A percentile compares a stretch with the other conserved stretches of the same genome.
Evolutionary conservation across 2,113 vertebrate species (phyloP).

Genomic region (Plectropomus leopardus): DNA sequence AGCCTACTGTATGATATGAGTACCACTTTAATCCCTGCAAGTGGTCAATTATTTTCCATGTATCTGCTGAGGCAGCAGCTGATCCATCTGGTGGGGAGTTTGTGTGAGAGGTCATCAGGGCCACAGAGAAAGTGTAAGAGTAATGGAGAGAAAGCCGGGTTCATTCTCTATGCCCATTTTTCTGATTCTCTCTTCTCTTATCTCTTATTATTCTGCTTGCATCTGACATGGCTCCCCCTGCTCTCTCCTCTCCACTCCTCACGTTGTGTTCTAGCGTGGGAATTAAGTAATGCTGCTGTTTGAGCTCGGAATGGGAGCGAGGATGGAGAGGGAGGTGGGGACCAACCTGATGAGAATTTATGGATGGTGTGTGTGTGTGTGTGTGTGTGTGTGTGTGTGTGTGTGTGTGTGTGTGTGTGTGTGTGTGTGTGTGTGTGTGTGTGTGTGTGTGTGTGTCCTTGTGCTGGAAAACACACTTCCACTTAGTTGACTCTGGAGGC

Average conservation of each 20-base stretch:
- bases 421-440: not conserved
- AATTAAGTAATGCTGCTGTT: constrained; percentile 60
- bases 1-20: not conserved
- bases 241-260: constrained; percentile 48
- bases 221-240: constrained; percentile 33
- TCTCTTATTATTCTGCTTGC: constrained; percentile 53
- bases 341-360: constrained; percentile 38
- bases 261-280: constrained; percentile 35
- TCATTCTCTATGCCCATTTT: constrained; percentile 12
- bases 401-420: constrained; percentile 1
- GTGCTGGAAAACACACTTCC: not conserved
- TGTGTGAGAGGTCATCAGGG: not conserved
- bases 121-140: not conserved
- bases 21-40: not conserved
- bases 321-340: constrained; percentile 43
- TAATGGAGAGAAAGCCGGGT: not conserved
- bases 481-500: constrained; percentile 12
- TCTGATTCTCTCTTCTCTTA: constrained; percentile 31
- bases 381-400: constrained; percentile 5
- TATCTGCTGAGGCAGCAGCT: not conserved
- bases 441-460: constrained; percentile 1
- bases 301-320: constrained; percentile 40
- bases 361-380: constrained; percentile 10
- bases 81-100: not conserved
- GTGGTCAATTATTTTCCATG: not conserved